Percentiles rank a stretch among this genome's conserved stretches.
phyloP scores from a whole-genome alignment of 1,140 invertebrate species.

The Melanaphis sacchari region DNA sequence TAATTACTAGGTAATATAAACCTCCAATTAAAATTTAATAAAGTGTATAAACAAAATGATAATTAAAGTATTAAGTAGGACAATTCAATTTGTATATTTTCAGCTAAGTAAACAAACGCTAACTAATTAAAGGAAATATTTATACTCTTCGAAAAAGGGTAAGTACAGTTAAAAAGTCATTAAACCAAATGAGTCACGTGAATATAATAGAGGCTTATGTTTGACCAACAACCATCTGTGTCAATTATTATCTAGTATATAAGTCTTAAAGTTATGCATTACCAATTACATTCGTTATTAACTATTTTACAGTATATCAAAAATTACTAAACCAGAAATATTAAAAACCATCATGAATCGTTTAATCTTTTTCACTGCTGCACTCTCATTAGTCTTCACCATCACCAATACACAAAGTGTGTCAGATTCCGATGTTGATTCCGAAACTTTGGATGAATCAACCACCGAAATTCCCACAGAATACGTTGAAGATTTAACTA shows the following conservation, averaged over 20 bases:
- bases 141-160: not conserved
- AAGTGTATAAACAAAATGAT: not conserved
- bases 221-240: slow-evolving; percentile 18
- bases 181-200: not conserved
- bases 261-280: not conserved
- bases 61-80: not conserved
- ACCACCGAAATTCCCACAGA: not conserved
- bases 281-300: not conserved
- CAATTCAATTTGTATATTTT: not conserved
- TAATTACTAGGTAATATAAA: not conserved
- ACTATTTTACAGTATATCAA: not conserved
- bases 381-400: not conserved
- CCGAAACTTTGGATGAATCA: not conserved
- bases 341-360: slow-evolving; percentile 36
- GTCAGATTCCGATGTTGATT: not conserved
- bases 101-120: slow-evolving; percentile 9
- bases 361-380: not conserved
- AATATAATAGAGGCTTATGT: not conserved
- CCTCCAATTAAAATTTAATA: not conserved
- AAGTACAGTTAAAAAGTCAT: not conserved
- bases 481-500: not conserved
- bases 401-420: not conserved
- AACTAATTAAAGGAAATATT: slow-evolving; percentile 2
- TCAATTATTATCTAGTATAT: not conserved
- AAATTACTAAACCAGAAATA: not conserved